These are phyloP conservation scores for Microchrysa polita DNA, from an alignment of 2,888 invertebrate species.

Conservation along the genomic window DNA sequence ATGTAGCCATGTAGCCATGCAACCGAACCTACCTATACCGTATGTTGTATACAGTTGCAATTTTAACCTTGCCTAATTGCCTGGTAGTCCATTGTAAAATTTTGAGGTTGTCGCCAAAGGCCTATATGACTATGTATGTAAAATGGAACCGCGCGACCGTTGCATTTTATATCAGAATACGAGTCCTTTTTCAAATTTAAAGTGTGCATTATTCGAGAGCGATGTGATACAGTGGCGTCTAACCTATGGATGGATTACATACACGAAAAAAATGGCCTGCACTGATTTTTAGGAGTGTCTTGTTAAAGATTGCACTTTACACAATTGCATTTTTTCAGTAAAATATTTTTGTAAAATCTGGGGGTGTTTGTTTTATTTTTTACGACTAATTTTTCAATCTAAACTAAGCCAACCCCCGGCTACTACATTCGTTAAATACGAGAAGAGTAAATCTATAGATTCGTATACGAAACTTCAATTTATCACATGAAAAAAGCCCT, in stretches of 20 bases:
- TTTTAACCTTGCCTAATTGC: constrained; percentile 25
- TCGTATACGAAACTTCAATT: neutral
- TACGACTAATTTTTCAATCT: too few species aligned
- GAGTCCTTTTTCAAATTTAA: constrained; percentile 15
- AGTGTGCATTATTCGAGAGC: neutral
- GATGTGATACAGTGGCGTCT: neutral
- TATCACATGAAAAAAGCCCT: neutral
- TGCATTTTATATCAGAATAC: neutral
- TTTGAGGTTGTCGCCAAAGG: constrained; percentile 6
- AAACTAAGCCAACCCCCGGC: too few species aligned
- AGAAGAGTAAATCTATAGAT: too few species aligned
- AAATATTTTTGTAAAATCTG: too few species aligned
- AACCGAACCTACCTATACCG: neutral
- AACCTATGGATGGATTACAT: too few species aligned
- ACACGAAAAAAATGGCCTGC: too few species aligned
- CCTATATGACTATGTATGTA: too few species aligned
- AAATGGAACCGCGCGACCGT: neutral
- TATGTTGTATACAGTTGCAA: neutral
- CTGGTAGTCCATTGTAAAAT: constrained; percentile 31
- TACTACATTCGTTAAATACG: too few species aligned
- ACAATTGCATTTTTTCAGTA: too few species aligned
- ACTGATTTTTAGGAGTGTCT: too few species aligned
- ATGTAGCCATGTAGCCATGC: neutral
- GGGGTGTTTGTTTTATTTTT: too few species aligned
- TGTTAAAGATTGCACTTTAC: too few species aligned